These are phyloP conservation scores for Eupithecia centaureata DNA, from an alignment of 2,888 invertebrate species.

Conservation along the genomic window DNA sequence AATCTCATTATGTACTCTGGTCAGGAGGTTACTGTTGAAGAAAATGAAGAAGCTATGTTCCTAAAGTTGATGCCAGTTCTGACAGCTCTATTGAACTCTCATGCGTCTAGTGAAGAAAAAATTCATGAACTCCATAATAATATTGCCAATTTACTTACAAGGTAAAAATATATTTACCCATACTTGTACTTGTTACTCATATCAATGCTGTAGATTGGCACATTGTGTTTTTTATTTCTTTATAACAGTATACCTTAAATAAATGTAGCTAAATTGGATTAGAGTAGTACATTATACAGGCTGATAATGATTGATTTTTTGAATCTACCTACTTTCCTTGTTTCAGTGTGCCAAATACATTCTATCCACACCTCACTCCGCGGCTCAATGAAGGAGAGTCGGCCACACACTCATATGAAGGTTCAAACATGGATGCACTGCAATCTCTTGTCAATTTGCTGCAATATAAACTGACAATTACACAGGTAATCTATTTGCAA, in stretches of 20 bases:
- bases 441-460: conserved; percentile 88
- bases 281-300: not conserved
- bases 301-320: not conserved
- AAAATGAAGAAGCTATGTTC: conserved; percentile 89
- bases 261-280: not conserved
- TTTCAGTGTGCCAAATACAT: conserved; percentile 88
- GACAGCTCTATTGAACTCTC: conserved; percentile 86
- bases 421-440: conserved; percentile 91
- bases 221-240: no score
- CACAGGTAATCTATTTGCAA: conserved; percentile 68
- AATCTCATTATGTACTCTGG: conserved; percentile 86
- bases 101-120: conserved; percentile 83
- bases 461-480: conserved; percentile 84
- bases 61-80: conserved; percentile 89
- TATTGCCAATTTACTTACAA: conserved; percentile 92
- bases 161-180: no score
- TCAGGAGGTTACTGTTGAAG: conserved; percentile 71
- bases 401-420: conserved; percentile 85
- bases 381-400: conserved; percentile 77
- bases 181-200: no score
- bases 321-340: not conserved
- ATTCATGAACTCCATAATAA: conserved; percentile 89
- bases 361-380: conserved; percentile 88
- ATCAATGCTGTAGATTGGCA: no score
- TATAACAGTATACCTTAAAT: no score